A percentile compares a stretch with the other conserved stretches of the same genome.
phyloP scores from a whole-genome alignment of 2,888 invertebrate genomes.

The Hypomecis punctinalis region DNA sequence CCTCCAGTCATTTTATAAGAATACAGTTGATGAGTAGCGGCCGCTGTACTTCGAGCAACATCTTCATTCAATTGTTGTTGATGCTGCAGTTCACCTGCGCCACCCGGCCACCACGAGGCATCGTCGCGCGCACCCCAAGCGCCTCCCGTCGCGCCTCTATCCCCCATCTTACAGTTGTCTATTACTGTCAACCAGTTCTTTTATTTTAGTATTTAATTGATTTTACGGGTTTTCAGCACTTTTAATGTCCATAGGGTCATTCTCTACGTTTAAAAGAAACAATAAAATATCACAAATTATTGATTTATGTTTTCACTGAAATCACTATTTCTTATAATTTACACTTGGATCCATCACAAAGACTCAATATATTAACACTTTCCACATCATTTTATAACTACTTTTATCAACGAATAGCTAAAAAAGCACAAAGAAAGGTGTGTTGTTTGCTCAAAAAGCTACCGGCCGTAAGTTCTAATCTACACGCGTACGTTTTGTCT shows the following conservation, averaged over 20 bases:
- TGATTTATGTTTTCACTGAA: conserved; percentile 50
- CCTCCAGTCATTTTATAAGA: conserved; percentile 95
- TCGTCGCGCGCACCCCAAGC: conserved; percentile 85
- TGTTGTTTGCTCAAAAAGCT: conserved; percentile 72
- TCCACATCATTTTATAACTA: conserved; percentile 57
- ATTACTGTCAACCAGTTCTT: conserved; percentile 79
- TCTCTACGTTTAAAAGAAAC: conserved; percentile 33
- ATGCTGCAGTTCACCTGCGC: conserved; percentile 80
- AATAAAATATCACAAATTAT: conserved; percentile 45
- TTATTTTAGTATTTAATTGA: conserved; percentile 63
- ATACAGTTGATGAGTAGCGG: conserved; percentile 89
- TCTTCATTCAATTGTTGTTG: conserved; percentile 82
- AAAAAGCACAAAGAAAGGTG: conserved; percentile 59
- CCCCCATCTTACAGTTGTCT: conserved; percentile 79
- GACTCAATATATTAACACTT: conserved; percentile 63
- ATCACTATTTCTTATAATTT: conserved; percentile 57
- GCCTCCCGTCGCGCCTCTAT: conserved; percentile 83
- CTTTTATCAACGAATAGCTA: conserved; percentile 46
- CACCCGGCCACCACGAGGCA: conserved; percentile 83
- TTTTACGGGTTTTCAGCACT: conserved; percentile 60
- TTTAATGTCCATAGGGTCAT: conserved; percentile 11
- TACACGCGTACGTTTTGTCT: conserved; percentile 84
- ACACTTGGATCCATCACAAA: conserved; percentile 71
- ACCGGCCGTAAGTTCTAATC: conserved; percentile 80
- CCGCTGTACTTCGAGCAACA: conserved; percentile 76